A percentile compares a stretch with the other conserved stretches of the same genome.
Conservation (phyloP, 2,888 invertebrate species). For the Euplexia lucipara region DNA sequence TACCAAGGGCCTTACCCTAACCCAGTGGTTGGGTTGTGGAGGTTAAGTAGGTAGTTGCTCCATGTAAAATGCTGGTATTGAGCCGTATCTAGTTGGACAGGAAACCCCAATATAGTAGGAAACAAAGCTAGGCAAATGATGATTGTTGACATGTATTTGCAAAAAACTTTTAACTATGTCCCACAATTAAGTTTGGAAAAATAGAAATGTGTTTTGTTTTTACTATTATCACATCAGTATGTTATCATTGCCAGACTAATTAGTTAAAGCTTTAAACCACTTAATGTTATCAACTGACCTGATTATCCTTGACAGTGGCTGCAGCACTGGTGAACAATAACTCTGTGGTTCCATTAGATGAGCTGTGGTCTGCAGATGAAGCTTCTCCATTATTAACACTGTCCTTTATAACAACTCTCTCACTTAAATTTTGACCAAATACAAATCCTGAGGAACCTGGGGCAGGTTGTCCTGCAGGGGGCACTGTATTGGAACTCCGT, state of each 20-base stretch:
- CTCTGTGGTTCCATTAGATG: constrained; percentile 92
- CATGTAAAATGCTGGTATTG: no score
- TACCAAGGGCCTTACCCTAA: no score
- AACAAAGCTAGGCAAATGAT: no score
- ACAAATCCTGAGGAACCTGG: constrained; percentile 93
- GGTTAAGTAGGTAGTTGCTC: no score
- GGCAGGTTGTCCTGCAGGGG: constrained; percentile 80
- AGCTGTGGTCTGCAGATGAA: constrained; percentile 79
- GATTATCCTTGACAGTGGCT: constrained; percentile 88
- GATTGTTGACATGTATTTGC: constrained; percentile 16
- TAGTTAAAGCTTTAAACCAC: constrained; percentile 6
- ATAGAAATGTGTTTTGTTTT: no score
- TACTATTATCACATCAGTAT: neutral
- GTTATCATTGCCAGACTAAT: constrained; percentile 19
- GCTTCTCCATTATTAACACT: constrained; percentile 89
- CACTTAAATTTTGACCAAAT: constrained; percentile 97
- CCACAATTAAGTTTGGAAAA: neutral
- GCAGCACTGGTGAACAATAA: constrained; percentile 94
- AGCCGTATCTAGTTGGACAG: no score
- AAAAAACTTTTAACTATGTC: neutral
- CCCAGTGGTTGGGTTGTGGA: no score
- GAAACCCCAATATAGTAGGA: no score
- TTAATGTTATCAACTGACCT: constrained; percentile 70
- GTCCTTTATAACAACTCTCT: constrained; percentile 93
- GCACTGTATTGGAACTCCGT: constrained; percentile 88